A percentile compares a stretch with the other conserved stretches of the same genome.
Conservation (phyloP, 2,113 vertebrate genomes). For the Oryzias celebensis region DNA sequence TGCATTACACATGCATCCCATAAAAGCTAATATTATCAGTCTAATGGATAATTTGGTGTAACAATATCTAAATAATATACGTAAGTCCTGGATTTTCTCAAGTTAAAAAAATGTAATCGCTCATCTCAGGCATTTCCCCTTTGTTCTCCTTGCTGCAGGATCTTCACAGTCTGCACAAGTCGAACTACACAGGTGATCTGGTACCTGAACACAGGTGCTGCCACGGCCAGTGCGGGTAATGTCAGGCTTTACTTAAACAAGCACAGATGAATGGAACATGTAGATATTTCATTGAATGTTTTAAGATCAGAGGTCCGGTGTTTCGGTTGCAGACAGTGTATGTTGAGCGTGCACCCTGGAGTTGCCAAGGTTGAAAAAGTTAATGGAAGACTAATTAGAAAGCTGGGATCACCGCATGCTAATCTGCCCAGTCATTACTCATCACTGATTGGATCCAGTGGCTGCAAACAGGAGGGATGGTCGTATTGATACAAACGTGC, state of each 20-base stretch:
- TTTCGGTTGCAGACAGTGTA: slow-evolving; percentile 21
- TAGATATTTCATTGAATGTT: slow-evolving; percentile 19
- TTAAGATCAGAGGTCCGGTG: slow-evolving; percentile 11
- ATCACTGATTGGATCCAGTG: slow-evolving; percentile 77
- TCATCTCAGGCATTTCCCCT: no score
- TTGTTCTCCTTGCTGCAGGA: no score
- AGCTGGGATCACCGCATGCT: slow-evolving; percentile 77
- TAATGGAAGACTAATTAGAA: slow-evolving; percentile 82
- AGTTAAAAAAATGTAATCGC: no score
- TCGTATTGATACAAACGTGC: slow-evolving; percentile 15
- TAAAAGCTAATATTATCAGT: no score
- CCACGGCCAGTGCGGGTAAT: no score
- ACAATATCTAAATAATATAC: no score
- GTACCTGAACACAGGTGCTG: no score
- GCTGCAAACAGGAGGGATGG: slow-evolving; percentile 56
- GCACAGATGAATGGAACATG: slow-evolving; percentile 2
- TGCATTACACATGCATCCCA: no score
- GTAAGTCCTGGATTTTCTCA: no score
- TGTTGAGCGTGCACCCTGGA: slow-evolving; percentile 42
- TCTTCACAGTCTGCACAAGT: no score
- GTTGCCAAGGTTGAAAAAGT: slow-evolving; percentile 77
- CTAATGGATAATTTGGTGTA: no score
- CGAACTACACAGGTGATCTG: no score
- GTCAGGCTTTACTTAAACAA: slow-evolving; percentile 4
- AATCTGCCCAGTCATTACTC: slow-evolving; percentile 75